Evolutionary conservation across 35 echinoderm and acorn worm genomes (phyloP), one percentile per base, ranked within the genome.

Genomic region (Eucidaris tribuloides): DNA sequence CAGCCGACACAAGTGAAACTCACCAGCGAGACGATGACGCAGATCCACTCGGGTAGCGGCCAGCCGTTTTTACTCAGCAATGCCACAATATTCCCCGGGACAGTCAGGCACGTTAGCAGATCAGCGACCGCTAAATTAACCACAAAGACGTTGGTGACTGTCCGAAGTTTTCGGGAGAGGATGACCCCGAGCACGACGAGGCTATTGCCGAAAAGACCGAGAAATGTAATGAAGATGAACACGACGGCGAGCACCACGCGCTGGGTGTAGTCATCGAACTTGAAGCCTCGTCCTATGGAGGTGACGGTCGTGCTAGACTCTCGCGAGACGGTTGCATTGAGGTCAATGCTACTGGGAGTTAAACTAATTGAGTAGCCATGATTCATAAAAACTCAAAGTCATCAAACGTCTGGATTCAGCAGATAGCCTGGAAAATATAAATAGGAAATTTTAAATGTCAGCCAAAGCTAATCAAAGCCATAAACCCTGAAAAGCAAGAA

Each of bases 71-170:
- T 65, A 17, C 65, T 88, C 18, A 97, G 54, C 20, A 97, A 62
- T 35, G 81, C 94, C 35, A 97, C 89, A 5, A 82, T 66, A 22
- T 86, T 84, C 66, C 80, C 88, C 14, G 89, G 84, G 33, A 97
- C 45, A 44, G 66, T 88, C 15, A 97, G 6, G 27, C 80, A 84
- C 5, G 89, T 91, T 22, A 97, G 38, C 3, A 82, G 57, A 40
- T 97, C 94, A 19, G 94, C 89, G 17, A 91, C 85, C 3, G 82
- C 84, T 2, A 97, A 54, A 76, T 97, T 97, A 3, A 97, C 94
- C 0, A 97, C 89, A 50, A 92, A 97, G 5, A 92, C 85, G 45
- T 97, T 97, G 13, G 89, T 97, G 34, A 97, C 84, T 18, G 94
- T 97, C 30, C 89, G 84, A 18, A 97, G 85, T 44, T 89, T 91